Evolutionary conservation across 2,797 vertebrate genomes (phyloP).

Genomic region (Sebastes matsubarae): DNA sequence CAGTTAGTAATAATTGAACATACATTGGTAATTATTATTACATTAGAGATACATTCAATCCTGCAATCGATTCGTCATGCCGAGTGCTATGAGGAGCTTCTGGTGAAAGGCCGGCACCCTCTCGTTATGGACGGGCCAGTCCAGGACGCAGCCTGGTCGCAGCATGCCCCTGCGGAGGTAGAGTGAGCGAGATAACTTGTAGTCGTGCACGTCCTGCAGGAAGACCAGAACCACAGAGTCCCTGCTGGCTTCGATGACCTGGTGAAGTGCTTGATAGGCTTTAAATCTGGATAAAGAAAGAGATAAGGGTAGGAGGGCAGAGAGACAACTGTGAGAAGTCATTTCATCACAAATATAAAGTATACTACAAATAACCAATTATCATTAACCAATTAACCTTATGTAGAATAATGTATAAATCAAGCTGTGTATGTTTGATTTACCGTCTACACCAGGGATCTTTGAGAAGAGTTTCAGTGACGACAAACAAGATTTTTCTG

Average conservation of each 20-base stretch:
- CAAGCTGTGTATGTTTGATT: slow-evolving; percentile 26
- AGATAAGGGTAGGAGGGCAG: neutral
- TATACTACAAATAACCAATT: neutral
- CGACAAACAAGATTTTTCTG: slow-evolving; percentile 91
- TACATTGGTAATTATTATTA: neutral
- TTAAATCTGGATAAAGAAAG: slow-evolving; percentile 85
- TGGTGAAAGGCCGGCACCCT: slow-evolving; percentile 88
- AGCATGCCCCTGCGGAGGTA: slow-evolving; percentile 93
- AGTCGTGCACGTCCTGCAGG: slow-evolving; percentile 92
- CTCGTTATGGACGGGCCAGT: slow-evolving; percentile 91
- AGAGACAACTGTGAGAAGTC: neutral
- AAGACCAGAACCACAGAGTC: slow-evolving; percentile 94
- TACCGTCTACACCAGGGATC: slow-evolving; percentile 92
- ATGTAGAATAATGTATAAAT: neutral
- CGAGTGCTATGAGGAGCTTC: slow-evolving; percentile 89
- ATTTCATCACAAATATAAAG: neutral
- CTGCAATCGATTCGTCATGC: slow-evolving; percentile 83
- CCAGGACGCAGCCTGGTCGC: slow-evolving; percentile 86
- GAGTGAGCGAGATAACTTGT: slow-evolving; percentile 87
- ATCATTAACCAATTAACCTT: neutral
- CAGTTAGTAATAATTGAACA: neutral
- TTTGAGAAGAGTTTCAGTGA: slow-evolving; percentile 90
- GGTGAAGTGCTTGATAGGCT: slow-evolving; percentile 90
- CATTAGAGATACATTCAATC: slow-evolving; percentile 30
- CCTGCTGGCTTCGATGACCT: slow-evolving; percentile 91